Base-by-base conservation (phyloP, 2,888 invertebrate species). In the Petrolisthes cinctipes region DNA sequence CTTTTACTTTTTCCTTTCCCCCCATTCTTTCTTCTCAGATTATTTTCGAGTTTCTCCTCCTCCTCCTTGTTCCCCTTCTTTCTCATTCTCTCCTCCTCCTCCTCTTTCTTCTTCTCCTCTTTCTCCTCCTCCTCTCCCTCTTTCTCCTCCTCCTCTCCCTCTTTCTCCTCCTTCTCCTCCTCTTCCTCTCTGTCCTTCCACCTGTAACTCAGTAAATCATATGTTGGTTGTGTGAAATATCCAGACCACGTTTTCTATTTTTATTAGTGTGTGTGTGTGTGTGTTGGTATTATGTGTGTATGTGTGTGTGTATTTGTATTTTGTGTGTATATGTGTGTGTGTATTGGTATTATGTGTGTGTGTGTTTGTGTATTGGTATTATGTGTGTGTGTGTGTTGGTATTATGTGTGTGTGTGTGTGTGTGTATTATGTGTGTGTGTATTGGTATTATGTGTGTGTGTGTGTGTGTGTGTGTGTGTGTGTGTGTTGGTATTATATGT, bases 401-500 rank as follows among this genome's bases (percentile, higher is more conserved):
- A 20, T 17, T 73, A 20, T 11, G 9, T 7, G 73, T 73, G 23
- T 17, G 9, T 7, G 73, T 73, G 0, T 73, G 23, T 23, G 20
- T 73, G 7, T 11, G n/a, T 20, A 4, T 73, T 17, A n/a, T 6
- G 6, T 6, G 73, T 73, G 6, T 7, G 14, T 73, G 23, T 17
- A 20, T 17, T 73, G 23, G 73, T 20, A 9, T 17, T 53, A 5
- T 4, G n/a, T 53, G 57, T 56, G 79, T 79, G 17, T 17, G 53
- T 79, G 79, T 79, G 56, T 79, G 53, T 53, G 79, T 79, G 79
- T 79, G 53, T 53, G 79, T 79, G 53, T 53, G 56, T 79, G 79
- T 9, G 9, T 9, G 61, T 61, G 3, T 61, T 61, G 37, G 37
- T 37, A 37, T 37, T 37, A 37, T 37, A 2, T 37, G 37, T 37